Conservation (phyloP, 2,113 vertebrate genomes). For the Prunella fulvescens region DNA sequence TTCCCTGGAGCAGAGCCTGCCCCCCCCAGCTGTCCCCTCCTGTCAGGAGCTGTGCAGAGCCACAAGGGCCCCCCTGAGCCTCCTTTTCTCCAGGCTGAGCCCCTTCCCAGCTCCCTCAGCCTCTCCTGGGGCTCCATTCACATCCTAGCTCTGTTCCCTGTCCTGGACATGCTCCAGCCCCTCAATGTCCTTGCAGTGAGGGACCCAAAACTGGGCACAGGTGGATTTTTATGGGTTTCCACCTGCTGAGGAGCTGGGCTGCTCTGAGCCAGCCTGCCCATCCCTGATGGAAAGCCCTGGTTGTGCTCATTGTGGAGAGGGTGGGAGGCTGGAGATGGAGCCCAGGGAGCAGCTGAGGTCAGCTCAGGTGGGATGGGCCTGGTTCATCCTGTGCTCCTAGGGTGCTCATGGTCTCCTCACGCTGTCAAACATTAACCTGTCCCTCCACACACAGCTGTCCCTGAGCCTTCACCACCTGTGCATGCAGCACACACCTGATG, state of each 20-base stretch:
- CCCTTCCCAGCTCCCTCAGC: background rate
- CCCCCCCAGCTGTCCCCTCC: background rate
- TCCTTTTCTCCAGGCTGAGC: background rate
- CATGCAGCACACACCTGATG: fast-evolving
- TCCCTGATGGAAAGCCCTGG: background rate
- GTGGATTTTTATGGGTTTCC: background rate
- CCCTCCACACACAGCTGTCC: background rate
- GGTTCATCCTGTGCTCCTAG: fast-evolving
- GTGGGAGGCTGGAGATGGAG: background rate
- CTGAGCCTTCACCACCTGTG: background rate
- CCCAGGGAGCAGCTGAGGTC: fast-evolving
- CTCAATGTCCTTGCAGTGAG: fast-evolving
- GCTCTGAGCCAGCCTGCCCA: background rate
- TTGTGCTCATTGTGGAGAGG: fast-evolving
- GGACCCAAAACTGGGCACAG: background rate
- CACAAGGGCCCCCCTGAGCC: background rate
- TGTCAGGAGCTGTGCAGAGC: background rate
- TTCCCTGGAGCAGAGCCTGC: background rate
- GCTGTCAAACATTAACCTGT: background rate
- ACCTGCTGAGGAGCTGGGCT: background rate
- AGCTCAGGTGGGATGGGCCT: fast-evolving
- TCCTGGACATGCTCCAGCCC: fast-evolving
- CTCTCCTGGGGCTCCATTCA: fast-evolving
- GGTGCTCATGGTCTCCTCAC: background rate
- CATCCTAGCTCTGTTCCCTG: background rate